Evolutionary conservation across 2,888 invertebrate species (phyloP).

Genomic region (Phyto melanocephala): DNA sequence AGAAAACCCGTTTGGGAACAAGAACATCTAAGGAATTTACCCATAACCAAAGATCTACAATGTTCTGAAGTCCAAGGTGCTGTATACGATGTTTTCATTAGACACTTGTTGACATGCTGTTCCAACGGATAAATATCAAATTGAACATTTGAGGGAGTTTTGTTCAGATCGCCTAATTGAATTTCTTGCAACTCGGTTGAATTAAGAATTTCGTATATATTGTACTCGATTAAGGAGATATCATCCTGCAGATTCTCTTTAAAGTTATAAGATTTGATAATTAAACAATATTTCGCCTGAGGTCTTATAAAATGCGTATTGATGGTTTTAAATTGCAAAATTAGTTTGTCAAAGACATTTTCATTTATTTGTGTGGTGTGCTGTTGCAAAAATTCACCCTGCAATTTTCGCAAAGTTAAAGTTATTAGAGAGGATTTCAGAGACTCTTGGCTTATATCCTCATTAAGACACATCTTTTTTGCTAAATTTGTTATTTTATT

Average conservation of each 20-base stretch:
- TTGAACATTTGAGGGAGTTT: conserved; percentile 26
- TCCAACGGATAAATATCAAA: conserved; percentile 54
- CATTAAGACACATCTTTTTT: conserved; percentile 47
- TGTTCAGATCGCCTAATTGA: neutral
- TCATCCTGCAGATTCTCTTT: conserved; percentile 22
- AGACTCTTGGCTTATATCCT: conserved; percentile 15
- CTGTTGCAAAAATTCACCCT: conserved; percentile 39
- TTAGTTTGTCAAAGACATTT: conserved; percentile 50
- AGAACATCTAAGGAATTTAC: conserved; percentile 50
- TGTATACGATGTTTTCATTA: conserved; percentile 47
- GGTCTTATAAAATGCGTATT: conserved; percentile 38
- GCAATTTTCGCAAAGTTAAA: conserved; percentile 47
- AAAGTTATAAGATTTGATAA: conserved; percentile 52
- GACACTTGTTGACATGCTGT: conserved; percentile 44
- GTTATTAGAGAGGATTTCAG: conserved; percentile 37
- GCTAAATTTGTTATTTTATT: conserved; percentile 45
- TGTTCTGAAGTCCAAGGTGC: conserved; percentile 47
- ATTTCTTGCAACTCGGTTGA: conserved; percentile 29
- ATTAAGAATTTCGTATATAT: conserved; percentile 46
- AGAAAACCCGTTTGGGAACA: conserved; percentile 55
- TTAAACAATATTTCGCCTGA: conserved; percentile 42
- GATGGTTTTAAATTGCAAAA: conserved; percentile 43
- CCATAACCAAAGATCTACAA: conserved; percentile 45
- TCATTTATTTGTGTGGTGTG: conserved; percentile 50
- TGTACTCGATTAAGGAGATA: conserved; percentile 47